Evolutionary conservation across 2,113 vertebrate genomes (phyloP).

Genomic region (Astatoreochromis straeleni): DNA sequence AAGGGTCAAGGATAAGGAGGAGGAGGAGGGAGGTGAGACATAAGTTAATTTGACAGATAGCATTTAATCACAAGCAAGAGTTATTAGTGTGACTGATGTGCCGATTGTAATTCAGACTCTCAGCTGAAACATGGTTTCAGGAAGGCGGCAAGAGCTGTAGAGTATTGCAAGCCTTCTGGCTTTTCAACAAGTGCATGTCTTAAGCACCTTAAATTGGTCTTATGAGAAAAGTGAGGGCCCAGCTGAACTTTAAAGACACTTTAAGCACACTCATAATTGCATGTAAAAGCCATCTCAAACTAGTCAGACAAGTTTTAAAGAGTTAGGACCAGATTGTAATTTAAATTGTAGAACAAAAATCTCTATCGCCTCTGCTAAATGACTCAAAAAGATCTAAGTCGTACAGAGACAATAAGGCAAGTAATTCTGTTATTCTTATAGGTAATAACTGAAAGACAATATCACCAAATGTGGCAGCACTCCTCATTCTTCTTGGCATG

Average conservation of each 20-base stretch:
- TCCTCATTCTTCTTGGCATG: neutral
- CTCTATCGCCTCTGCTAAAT: neutral
- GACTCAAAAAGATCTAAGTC: neutral
- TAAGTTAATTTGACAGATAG: slow-evolving; percentile 67
- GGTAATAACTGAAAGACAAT: neutral
- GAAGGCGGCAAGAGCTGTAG: neutral
- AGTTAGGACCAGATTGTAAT: neutral
- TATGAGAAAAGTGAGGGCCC: neutral
- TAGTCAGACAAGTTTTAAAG: neutral
- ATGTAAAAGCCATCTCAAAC: neutral
- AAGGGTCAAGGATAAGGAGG: slow-evolving; percentile 29
- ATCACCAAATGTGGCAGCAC: neutral
- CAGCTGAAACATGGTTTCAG: neutral
- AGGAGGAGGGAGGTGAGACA: slow-evolving; percentile 55
- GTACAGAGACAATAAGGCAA: neutral
- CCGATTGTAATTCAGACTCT: neutral
- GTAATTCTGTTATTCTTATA: neutral
- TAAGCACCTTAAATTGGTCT: neutral
- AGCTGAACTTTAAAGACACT: neutral
- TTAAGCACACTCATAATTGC: neutral
- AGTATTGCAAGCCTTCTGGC: neutral
- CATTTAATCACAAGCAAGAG: slow-evolving; percentile 48
- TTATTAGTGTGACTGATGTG: slow-evolving; percentile 8
- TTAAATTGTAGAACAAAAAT: neutral
- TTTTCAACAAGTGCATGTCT: neutral